Base-by-base conservation (phyloP, 2,113 vertebrate species). In the Pionites leucogaster region DNA sequence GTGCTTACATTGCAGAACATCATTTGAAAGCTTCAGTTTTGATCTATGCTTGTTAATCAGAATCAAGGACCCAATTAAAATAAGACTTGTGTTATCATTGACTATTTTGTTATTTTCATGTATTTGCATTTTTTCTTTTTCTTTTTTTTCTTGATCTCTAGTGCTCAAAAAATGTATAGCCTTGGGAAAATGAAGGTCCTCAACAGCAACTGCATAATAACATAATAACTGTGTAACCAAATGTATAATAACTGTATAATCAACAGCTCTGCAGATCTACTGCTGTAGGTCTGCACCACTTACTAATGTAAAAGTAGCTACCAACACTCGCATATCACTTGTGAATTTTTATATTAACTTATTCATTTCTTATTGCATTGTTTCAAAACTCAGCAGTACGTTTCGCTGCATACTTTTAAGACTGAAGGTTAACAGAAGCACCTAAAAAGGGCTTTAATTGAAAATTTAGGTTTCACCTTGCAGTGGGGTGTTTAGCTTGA, bases 51-150 rank as follows among this genome's bases (percentile, higher is more conserved):
- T 82, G 37, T 62, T 62, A 62, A 74, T 59, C 29, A 52, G 16
- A 62, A 70, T 60, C 5, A 81, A 92, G 10, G 18, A 77, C 41
- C 63, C 15, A 23, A 4, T 49, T 13, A 50, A 22, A 50, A 75
- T 8, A 5, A 17, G 2, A 2, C 9, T 70, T 78, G 31, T n/a
- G 4, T 59, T 41, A 22, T 27, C 0, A 14, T 33, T 83, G 5
- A 3, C 1, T 17, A 37, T n/a, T 59, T 59, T 44, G 2, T 44
- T 63, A 29, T 70, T 88, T 50, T 77, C 19, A 46, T 52, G 8
- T 64, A 27, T 75, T 86, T 53, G 7, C 1, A 22, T 59, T 22
- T 50, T 31, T 37, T 9, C 4, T 27, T 7, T 19, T 49, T 1
- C 10, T 44, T 33, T n/a, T 8, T 42, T 62, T 29, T 15, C 24